These are phyloP conservation scores for Perizoma flavofasciatum DNA, from an alignment of 2,888 invertebrate species.

Conservation along the genomic window DNA sequence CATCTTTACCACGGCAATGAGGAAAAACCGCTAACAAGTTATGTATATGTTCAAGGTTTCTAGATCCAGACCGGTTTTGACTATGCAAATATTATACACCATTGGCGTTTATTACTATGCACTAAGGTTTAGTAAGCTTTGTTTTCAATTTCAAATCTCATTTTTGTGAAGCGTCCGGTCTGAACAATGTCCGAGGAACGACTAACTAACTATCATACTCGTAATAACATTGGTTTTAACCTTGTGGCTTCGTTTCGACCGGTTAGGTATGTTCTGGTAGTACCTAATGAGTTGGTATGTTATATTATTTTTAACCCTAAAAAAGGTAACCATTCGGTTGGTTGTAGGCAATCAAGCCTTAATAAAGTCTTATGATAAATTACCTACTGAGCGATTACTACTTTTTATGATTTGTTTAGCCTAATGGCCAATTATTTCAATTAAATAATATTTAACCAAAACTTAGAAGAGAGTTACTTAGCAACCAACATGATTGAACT, in stretches of 20 bases:
- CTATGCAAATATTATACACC: conserved; percentile 38
- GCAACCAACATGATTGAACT: too few species aligned
- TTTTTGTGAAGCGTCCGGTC: conserved; percentile 10
- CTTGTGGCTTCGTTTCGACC: conserved; percentile 6
- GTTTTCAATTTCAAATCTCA: conserved; percentile 5
- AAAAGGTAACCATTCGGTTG: too few species aligned
- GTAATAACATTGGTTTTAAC: conserved; percentile 14
- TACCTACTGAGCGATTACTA: too few species aligned
- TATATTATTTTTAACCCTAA: not conserved
- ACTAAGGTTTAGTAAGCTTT: conserved; percentile 20
- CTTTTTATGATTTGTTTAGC: too few species aligned
- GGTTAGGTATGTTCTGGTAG: not conserved
- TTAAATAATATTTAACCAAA: too few species aligned
- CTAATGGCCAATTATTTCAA: too few species aligned
- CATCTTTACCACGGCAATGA: conserved; percentile 59
- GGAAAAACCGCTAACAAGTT: conserved; percentile 62
- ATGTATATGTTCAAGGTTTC: conserved; percentile 53
- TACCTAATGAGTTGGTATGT: too few species aligned
- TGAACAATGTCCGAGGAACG: conserved; percentile 1
- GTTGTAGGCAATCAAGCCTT: too few species aligned
- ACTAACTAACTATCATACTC: conserved; percentile 7
- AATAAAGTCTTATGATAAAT: too few species aligned
- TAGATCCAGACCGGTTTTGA: conserved; percentile 34
- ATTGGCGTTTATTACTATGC: conserved; percentile 38
- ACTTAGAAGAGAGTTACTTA: too few species aligned